Evolutionary conservation across 2,113 vertebrate species (phyloP), one percentile per base, ranked within the genome.

Genomic region (Nerophis lumbriciformis): DNA sequence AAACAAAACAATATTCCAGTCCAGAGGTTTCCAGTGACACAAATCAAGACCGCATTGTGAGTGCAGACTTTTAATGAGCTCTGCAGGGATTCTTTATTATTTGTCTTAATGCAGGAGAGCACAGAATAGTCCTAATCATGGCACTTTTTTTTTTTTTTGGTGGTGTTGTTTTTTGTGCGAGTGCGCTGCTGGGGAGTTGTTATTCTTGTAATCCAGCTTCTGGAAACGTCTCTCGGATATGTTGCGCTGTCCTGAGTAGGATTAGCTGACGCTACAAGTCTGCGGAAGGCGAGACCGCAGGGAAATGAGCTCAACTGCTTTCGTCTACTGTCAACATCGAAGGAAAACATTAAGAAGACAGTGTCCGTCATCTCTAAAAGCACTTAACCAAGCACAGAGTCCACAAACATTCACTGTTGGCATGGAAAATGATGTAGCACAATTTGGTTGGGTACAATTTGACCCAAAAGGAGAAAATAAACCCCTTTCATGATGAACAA

Each of bases 151-250:
- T 72, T 48, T 63, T 64, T 61, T 79, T 73, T 77, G 66, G 73
- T 76, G 47, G 66, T 65, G 79, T 78, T 77, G 28, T 72, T 59
- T 67, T 68, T 59, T 59, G 37, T 65, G 65, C 67, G 65, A 70
- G 73, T 79, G 50, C 62, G 57, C 72, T 74, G 73, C 65, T 72
- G 44, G 63, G 66, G 51, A 67, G 39, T 79, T 76, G 71, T 76
- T 75, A 61, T 66, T 73, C 67, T 66, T 76, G 75, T 87, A 87
- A 87, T 86, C 79, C 84, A 82, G 66, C 59, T 71, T 80, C 82
- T 76, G 66, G 65, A 77, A 45, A 11, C 11, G 10, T 45, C 42
- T 12, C 10, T 45, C 42, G 28, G 28, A 28, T 28, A 28, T 28
- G 28, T 28, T 28, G 28, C 28, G 28, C 28, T 28, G 28, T 28